Evolutionary conservation across 2,797 vertebrate genomes (phyloP).

Genomic region (Ctenochaetus hawaiiensis): DNA sequence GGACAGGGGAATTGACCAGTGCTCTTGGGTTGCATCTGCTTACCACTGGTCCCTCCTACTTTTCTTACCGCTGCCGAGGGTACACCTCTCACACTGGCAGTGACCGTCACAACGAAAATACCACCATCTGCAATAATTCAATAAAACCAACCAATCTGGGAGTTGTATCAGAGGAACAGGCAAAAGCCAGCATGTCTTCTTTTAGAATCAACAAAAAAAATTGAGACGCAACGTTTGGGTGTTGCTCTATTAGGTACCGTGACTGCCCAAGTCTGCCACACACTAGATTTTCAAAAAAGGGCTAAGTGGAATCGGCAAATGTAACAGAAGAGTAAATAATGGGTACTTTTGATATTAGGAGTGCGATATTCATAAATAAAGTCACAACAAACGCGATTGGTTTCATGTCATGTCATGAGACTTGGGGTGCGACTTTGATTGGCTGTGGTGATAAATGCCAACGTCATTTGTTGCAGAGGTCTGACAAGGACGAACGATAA

Average conservation of each 20-base stretch:
- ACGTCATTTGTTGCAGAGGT: constrained; percentile 84
- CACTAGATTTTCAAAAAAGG: background rate
- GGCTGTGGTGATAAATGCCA: constrained; percentile 60
- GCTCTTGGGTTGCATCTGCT: constrained; percentile 46
- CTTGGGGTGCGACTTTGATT: constrained; percentile 53
- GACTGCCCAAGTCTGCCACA: too few species aligned
- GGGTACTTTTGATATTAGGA: background rate
- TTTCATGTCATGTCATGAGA: constrained; percentile 67
- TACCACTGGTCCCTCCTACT: constrained; percentile 63
- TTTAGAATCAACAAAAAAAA: background rate
- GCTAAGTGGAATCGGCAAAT: background rate
- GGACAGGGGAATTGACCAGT: constrained; percentile 70
- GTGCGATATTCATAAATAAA: background rate
- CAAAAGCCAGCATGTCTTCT: background rate
- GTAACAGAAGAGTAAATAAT: background rate
- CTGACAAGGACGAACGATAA: constrained; percentile 18
- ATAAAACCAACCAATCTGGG: background rate
- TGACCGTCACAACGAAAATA: constrained; percentile 17
- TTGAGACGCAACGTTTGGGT: background rate
- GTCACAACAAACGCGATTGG: constrained; percentile 45
- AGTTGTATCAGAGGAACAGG: background rate
- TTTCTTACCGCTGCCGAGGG: constrained; percentile 35
- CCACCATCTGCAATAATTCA: background rate
- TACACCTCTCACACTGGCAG: constrained; percentile 35
- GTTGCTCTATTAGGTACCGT: background rate